These are phyloP conservation scores for Chelonus formosanus DNA, from an alignment of 2,888 invertebrate species.

Conservation along the genomic window DNA sequence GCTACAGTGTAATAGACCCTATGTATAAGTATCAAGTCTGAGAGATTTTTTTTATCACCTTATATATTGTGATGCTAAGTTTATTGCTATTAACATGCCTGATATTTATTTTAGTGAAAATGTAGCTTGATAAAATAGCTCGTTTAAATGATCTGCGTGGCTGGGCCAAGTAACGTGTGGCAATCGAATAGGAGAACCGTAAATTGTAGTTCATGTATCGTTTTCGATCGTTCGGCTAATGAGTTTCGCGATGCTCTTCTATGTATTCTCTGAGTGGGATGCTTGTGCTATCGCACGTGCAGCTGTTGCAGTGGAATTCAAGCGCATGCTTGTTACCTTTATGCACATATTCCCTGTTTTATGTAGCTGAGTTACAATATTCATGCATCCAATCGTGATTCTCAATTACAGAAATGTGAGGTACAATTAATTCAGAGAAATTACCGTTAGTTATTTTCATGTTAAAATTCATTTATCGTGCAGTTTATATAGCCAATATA, in stretches of 20 bases:
- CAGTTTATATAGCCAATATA: no score
- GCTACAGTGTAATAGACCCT: no score
- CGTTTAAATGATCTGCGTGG: conserved; percentile 18
- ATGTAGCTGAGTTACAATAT: conserved; percentile 6
- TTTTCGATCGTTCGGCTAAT: conserved; percentile 16
- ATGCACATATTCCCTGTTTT: conserved; percentile 1
- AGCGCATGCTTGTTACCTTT: background rate
- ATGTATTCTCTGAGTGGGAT: background rate
- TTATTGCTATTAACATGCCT: background rate
- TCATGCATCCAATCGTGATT: conserved; percentile 3
- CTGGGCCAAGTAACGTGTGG: conserved; percentile 4
- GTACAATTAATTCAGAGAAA: conserved; percentile 7
- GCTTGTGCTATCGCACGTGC: background rate
- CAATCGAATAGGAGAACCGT: conserved; percentile 7
- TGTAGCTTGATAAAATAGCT: background rate
- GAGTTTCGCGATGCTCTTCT: conserved; percentile 16
- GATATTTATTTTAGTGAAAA: background rate
- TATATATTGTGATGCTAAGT: no score
- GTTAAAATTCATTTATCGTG: no score
- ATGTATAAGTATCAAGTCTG: no score
- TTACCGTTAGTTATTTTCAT: background rate
- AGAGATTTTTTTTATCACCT: no score
- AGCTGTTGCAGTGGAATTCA: conserved; percentile 3
- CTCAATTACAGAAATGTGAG: conserved; percentile 8
- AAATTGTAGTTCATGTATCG: conserved; percentile 9